phyloP scores from a whole-genome alignment of 2,797 vertebrate genomes.

The Heteromormyrus szaboi region DNA sequence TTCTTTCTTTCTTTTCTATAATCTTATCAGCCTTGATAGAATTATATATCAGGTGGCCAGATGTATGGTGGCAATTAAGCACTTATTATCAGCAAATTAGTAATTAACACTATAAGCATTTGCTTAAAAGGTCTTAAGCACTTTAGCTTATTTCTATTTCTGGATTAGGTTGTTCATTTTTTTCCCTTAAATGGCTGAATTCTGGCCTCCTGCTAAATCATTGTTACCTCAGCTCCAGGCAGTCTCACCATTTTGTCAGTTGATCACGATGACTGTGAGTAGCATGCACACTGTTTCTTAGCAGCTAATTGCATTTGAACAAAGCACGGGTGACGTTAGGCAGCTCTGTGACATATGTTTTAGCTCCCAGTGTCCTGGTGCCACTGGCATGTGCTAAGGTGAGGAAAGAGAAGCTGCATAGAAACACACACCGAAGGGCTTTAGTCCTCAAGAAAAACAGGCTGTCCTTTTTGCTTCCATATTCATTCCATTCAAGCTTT shows the following conservation, averaged over 20 bases:
- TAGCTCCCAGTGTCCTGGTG: too few species aligned
- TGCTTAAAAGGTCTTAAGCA: neutral
- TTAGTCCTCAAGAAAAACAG: neutral
- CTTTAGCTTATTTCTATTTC: neutral
- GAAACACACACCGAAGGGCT: neutral
- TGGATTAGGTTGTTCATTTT: neutral
- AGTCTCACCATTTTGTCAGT: neutral
- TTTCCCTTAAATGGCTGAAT: neutral
- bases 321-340: neutral
- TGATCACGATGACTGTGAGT: neutral
- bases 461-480: neutral
- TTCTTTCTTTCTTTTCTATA: neutral
- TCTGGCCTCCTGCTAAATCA: neutral
- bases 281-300: neutral
- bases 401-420: neutral
- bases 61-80: neutral
- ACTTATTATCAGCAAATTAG: conserved; percentile 1
- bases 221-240: neutral
- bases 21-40: neutral
- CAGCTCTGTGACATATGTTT: neutral
- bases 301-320: neutral
- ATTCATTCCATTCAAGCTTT: neutral
- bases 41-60: neutral
- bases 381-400: neutral
- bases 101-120: neutral